Conservation (phyloP, 2,797 vertebrate genomes). For the Spinus olivaceus region DNA sequence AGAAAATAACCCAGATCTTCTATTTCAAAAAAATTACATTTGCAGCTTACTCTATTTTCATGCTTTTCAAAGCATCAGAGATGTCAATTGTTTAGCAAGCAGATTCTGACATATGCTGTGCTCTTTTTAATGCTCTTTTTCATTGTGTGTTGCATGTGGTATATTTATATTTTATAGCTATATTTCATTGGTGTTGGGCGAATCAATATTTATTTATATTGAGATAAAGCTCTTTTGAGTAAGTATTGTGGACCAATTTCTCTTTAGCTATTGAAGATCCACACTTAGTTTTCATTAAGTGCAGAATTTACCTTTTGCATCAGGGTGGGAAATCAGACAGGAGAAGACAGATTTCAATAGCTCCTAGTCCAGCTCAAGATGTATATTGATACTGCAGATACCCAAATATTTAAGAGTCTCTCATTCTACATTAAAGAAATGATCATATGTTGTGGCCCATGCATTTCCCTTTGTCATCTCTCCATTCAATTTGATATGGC, state of each 20-base stretch:
- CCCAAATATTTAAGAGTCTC: not conserved
- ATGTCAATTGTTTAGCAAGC: not conserved
- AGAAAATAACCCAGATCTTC: not conserved
- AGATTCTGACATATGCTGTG: not conserved
- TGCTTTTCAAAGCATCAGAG: not conserved
- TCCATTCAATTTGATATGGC: not conserved
- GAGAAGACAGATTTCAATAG: not conserved
- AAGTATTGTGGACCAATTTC: not conserved
- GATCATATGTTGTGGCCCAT: not conserved
- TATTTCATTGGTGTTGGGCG: not conserved
- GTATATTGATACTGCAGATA: not conserved
- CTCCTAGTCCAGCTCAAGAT: not conserved
- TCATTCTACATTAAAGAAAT: not conserved
- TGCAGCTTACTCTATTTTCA: not conserved
- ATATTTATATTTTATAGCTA: not conserved
- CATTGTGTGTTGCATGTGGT: not conserved
- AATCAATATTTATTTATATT: not conserved
- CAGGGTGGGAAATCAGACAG: not conserved
- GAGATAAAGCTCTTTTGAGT: not conserved
- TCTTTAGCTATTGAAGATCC: not conserved
- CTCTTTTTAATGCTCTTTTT: not conserved
- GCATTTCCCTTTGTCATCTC: not conserved
- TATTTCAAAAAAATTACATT: not conserved
- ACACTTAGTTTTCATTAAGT: not conserved
- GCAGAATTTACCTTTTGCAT: not conserved